phyloP scores from a whole-genome alignment of 2,113 vertebrate genomes.

The Nycticryphes semicollaris region DNA sequence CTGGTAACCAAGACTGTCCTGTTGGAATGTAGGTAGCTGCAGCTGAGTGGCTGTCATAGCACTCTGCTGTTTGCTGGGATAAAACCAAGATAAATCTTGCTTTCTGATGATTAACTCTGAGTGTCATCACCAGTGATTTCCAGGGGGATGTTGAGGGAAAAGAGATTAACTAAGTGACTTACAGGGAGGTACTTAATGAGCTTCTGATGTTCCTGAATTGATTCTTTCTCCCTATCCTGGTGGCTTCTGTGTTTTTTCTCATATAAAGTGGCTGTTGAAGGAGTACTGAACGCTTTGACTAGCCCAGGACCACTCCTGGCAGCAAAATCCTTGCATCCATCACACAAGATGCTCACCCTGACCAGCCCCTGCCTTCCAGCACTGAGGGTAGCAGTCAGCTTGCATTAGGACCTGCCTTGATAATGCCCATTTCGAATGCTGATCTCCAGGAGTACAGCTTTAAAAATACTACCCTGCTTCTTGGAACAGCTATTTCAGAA shows the following conservation, averaged over 20 bases:
- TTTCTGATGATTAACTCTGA: neutral
- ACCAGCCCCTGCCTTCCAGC: neutral
- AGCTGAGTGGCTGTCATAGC: neutral
- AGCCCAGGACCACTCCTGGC: neutral
- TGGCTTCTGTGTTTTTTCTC: neutral
- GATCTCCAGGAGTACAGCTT: neutral
- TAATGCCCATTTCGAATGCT: neutral
- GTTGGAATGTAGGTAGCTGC: neutral
- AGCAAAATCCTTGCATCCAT: neutral
- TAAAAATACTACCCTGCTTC: neutral
- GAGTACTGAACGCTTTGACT: neutral
- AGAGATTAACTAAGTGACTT: neutral
- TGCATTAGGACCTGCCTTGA: neutral
- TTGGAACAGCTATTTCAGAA: conserved; percentile 1
- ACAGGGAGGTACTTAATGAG: neutral
- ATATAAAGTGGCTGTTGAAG: neutral
- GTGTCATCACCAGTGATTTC: conserved; percentile 1
- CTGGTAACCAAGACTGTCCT: neutral
- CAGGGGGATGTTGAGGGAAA: neutral
- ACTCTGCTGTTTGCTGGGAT: neutral
- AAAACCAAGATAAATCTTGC: neutral
- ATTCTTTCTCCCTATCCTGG: neutral
- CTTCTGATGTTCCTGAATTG: neutral
- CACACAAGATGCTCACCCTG: neutral
- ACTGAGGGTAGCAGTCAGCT: neutral